phyloP scores from a whole-genome alignment of 2,113 vertebrate genomes.

The Pomatostomus ruficeps region DNA sequence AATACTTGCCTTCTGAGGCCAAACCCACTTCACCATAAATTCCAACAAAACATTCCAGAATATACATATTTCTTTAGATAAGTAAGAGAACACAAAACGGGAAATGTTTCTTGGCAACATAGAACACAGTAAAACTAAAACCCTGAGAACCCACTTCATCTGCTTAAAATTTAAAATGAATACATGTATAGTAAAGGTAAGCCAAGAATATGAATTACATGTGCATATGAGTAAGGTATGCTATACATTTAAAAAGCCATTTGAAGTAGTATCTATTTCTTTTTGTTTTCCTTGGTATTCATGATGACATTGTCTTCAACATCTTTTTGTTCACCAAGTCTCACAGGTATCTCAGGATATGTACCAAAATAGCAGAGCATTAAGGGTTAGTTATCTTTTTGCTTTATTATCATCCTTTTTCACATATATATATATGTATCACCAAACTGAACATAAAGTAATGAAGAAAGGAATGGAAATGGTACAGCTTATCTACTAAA shows the following conservation, averaged over 20 bases:
- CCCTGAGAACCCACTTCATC: neutral
- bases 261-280: neutral
- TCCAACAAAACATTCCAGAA: neutral
- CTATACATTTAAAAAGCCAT: neutral
- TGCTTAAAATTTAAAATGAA: neutral
- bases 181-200: neutral
- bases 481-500: neutral
- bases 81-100: neutral
- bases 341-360: neutral
- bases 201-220: neutral
- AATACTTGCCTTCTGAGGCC: neutral
- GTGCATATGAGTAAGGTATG: neutral
- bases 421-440: neutral
- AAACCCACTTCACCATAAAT: neutral
- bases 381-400: neutral
- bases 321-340: neutral
- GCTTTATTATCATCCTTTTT: neutral
- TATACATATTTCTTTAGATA: neutral
- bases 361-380: neutral
- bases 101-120: neutral
- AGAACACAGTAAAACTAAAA: neutral
- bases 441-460: neutral
- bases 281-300: neutral
- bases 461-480: neutral
- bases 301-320: neutral